Evolutionary conservation across 2,888 invertebrate genomes (phyloP).

Genomic region (Octonoba sinensis): DNA sequence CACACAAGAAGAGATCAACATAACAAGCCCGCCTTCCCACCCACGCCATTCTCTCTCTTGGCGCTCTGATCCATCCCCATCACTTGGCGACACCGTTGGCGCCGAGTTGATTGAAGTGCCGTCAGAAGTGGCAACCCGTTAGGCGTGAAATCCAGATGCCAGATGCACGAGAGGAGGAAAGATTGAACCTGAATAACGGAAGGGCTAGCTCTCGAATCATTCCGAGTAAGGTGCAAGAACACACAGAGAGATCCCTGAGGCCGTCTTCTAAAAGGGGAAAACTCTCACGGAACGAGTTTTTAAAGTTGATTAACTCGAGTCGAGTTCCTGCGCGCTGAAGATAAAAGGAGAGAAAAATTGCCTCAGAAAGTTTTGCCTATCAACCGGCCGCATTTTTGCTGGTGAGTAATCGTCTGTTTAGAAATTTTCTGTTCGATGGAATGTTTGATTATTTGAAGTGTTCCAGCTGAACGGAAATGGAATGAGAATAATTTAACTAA

Average conservation of each 20-base stretch:
- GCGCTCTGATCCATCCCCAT: conserved; percentile 30
- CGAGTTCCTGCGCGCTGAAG: conserved; percentile 32
- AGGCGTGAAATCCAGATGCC: conserved; percentile 64
- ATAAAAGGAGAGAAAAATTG: conserved; percentile 44
- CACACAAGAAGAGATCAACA: conserved; percentile 41
- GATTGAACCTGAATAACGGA: conserved; percentile 60
- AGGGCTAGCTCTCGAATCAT: conserved; percentile 9
- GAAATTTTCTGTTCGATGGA: too few relatives aligned
- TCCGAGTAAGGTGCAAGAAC: conserved; percentile 49
- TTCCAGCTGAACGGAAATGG: too few relatives aligned
- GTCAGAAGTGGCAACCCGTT: conserved; percentile 51
- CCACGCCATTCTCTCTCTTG: background rate
- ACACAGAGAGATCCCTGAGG: conserved; percentile 12
- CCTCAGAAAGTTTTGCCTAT: conserved; percentile 16
- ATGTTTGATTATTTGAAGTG: too few relatives aligned
- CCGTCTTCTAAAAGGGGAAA: too few relatives aligned
- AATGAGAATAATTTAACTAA: too few relatives aligned
- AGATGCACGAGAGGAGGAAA: conserved; percentile 59
- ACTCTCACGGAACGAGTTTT: conserved; percentile 27
- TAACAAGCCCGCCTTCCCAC: conserved; percentile 3
- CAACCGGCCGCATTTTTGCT: conserved; percentile 37
- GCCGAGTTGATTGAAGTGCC: conserved; percentile 45
- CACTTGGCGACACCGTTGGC: conserved; percentile 46
- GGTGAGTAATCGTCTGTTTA: conserved; percentile 38
- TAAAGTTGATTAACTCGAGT: conserved; percentile 50